These are phyloP conservation scores for Automeris io DNA, from an alignment of 2,888 invertebrate genomes.

Conservation along the genomic window DNA sequence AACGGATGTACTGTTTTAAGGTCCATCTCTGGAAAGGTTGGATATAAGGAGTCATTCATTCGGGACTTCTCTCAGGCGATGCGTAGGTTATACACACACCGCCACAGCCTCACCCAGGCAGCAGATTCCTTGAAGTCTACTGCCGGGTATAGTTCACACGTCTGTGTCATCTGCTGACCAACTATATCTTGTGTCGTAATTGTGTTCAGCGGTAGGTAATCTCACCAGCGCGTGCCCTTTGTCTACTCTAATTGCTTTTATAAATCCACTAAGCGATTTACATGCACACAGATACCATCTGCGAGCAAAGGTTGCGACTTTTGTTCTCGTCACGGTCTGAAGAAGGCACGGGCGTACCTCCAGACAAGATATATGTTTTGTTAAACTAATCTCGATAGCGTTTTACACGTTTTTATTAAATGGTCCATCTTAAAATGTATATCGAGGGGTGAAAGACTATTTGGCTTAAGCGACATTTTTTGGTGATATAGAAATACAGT, in stretches of 20 bases:
- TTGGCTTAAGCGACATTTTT: too few species aligned
- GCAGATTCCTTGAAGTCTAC: too few species aligned
- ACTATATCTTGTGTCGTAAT: conserved; percentile 22
- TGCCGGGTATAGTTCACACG: neutral
- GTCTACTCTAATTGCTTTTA: conserved; percentile 60
- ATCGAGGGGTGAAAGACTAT: too few species aligned
- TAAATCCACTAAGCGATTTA: conserved; percentile 57
- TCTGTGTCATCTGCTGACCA: conserved; percentile 1
- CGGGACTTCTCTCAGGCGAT: too few species aligned
- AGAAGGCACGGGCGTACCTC: conserved; percentile 4
- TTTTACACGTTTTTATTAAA: too few species aligned
- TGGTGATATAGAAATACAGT: too few species aligned
- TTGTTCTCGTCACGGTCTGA: conserved; percentile 43
- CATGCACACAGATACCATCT: conserved; percentile 41
- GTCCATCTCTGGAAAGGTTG: too few species aligned
- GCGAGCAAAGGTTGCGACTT: conserved; percentile 49
- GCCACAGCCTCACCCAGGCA: too few species aligned
- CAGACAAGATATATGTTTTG: conserved; percentile 5
- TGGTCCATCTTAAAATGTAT: too few species aligned
- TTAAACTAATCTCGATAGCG: neutral
- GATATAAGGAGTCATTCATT: too few species aligned
- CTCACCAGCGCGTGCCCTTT: conserved; percentile 41
- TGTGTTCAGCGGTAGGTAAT: conserved; percentile 24
- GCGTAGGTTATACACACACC: too few species aligned
- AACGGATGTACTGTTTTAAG: too few species aligned